Evolutionary conservation across 1,140 invertebrate genomes (phyloP).

Genomic region (Aphelenchoides fujianensis): DNA sequence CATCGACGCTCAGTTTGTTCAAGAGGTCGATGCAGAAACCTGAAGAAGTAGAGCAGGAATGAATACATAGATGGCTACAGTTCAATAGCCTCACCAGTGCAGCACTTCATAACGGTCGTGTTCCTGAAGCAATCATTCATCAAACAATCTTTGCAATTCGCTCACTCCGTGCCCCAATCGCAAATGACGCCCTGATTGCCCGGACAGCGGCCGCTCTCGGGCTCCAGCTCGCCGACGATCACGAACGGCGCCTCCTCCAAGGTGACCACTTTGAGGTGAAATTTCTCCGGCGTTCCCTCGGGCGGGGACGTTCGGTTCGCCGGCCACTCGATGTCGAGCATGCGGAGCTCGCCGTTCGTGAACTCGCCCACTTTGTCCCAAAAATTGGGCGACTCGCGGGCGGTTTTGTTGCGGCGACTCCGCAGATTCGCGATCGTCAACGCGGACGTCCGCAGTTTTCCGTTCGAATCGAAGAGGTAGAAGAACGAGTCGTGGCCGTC

Average conservation of each 20-base stretch:
- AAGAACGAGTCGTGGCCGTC: conserved; percentile 60
- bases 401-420: conserved; percentile 31
- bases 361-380: conserved; percentile 72
- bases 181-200: conserved; percentile 58
- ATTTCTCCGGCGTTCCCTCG: conserved; percentile 91
- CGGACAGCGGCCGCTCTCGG: conserved; percentile 53
- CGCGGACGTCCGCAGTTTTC: conserved; percentile 45
- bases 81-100: too few relatives aligned
- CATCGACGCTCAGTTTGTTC: conserved; percentile 73
- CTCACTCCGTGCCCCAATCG: too few relatives aligned
- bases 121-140: too few relatives aligned
- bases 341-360: conserved; percentile 80
- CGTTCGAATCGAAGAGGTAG: conserved; percentile 52
- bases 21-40: conserved; percentile 93
- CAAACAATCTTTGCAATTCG: too few relatives aligned
- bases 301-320: conserved; percentile 89
- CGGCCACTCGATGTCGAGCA: conserved; percentile 97
- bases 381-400: conserved; percentile 23
- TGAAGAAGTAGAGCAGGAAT: too few relatives aligned
- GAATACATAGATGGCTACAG: too few relatives aligned
- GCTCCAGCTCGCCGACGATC: conserved; percentile 56
- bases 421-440: conserved; percentile 55
- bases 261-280: conserved; percentile 90
- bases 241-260: conserved; percentile 93
- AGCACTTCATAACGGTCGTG: conserved; percentile 69